phyloP scores from a whole-genome alignment of 1,140 invertebrate species.

The Saccostrea glomerata region DNA sequence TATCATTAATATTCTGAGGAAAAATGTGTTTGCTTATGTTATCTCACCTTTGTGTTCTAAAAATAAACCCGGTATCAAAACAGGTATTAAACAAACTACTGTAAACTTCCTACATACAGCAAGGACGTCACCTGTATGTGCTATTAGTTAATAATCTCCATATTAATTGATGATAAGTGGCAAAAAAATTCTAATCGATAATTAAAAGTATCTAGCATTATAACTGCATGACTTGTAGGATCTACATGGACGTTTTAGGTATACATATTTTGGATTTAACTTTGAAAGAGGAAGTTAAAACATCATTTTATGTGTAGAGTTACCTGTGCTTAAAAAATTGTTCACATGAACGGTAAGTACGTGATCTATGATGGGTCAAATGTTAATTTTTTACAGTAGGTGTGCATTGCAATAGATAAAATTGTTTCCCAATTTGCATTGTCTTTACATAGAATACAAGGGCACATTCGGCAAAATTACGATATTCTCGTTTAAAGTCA shows the following conservation, averaged over 20 bases:
- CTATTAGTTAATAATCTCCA: neutral
- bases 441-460: too few relatives aligned
- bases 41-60: neutral
- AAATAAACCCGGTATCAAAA: neutral
- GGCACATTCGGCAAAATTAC: too few relatives aligned
- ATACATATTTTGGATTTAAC: neutral
- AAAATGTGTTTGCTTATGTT: too few relatives aligned
- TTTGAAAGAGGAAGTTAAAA: conserved; percentile 22
- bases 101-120: neutral
- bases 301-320: neutral
- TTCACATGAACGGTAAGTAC: conserved; percentile 2
- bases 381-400: too few relatives aligned
- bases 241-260: too few relatives aligned
- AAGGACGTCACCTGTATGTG: neutral
- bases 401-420: too few relatives aligned
- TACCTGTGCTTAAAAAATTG: neutral
- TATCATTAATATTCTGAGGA: too few relatives aligned
- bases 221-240: neutral
- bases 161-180: neutral
- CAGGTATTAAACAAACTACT: neutral
- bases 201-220: neutral
- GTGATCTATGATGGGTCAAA: neutral
- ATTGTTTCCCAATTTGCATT: too few relatives aligned
- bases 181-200: neutral
- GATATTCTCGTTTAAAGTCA: too few relatives aligned